phyloP scores from a whole-genome alignment of 2,113 vertebrate genomes.

The Choloepus hoffmanni region DNA sequence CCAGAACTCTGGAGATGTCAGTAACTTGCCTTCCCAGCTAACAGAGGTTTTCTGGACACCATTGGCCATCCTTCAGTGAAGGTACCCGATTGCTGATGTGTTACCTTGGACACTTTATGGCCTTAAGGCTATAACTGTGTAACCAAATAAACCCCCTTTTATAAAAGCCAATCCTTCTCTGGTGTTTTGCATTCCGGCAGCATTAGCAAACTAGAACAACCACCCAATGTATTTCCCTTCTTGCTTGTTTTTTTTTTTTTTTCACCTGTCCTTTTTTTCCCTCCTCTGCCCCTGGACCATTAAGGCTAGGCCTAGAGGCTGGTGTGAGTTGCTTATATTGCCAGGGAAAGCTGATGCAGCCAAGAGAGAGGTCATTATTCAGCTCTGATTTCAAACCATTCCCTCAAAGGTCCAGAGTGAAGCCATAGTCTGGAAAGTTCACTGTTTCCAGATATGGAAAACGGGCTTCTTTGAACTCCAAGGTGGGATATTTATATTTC shows the following conservation, averaged over 20 bases:
- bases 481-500: neutral
- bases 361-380: neutral
- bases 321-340: neutral
- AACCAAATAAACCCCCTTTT: no score
- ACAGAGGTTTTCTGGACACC: no score
- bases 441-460: constrained; percentile 39
- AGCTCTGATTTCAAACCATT: neutral
- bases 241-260: neutral
- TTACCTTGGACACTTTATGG: no score
- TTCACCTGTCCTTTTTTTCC: neutral
- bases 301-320: neutral
- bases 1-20: no score
- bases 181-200: no score
- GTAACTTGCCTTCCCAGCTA: no score
- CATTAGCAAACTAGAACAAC: no score
- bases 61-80: no score
- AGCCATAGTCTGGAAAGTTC: neutral
- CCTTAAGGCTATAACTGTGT: no score
- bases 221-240: neutral
- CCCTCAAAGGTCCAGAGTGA: neutral
- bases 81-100: no score
- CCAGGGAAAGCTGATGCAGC: neutral
- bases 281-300: neutral
- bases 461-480: neutral
- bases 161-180: no score